Evolutionary conservation across 2,113 vertebrate species (phyloP), one percentile per base, ranked within the genome.

Genomic region (Aythya baeri): DNA sequence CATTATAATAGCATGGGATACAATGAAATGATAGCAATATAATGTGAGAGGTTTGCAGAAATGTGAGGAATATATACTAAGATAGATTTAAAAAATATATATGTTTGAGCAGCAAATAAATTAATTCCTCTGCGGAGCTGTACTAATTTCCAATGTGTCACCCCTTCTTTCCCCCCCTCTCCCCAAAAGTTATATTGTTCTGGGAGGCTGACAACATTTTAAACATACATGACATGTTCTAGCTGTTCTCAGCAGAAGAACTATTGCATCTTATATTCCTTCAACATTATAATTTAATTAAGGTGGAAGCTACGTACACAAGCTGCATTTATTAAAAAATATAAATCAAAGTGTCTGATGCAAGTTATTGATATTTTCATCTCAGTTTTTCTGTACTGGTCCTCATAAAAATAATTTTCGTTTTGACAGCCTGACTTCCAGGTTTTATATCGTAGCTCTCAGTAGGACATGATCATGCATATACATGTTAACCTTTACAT

Each of bases 311-410:
- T 25, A 63, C 41, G 75, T 49, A 73, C 10, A 20, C 38, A 67
- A 83, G 59, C n/a, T 43, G 38, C n/a, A 70, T 84, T 93, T 89
- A 91, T 89, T 92, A 86, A 72, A 67, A 84, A 82, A 88, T 21
- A 91, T 17, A 86, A 71, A 93, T 72, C 61, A 81, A 86, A 84
- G 59, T 31, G 17, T 80, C 73, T 72, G 29, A 32, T 3, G 17
- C 83, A 77, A 67, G 52, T 81, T 92, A 83, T 14, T 74, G 58
- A 65, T 82, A 71, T 17, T 20, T 65, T 77, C 65, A 88, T 77
- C 58, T 86, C 55, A 65, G 57, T 25, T 83, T 89, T 84, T 91
- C 61, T 68, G 9, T 32, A 25, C 32, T 78, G 65, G 29, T 84
- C 13, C 34, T 73, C 57, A 63, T 68, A 55, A 92, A 91, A 95